These are phyloP conservation scores for Craseonycteris thonglongyai DNA, from an alignment of 2,113 vertebrate genomes.

Conservation along the genomic window DNA sequence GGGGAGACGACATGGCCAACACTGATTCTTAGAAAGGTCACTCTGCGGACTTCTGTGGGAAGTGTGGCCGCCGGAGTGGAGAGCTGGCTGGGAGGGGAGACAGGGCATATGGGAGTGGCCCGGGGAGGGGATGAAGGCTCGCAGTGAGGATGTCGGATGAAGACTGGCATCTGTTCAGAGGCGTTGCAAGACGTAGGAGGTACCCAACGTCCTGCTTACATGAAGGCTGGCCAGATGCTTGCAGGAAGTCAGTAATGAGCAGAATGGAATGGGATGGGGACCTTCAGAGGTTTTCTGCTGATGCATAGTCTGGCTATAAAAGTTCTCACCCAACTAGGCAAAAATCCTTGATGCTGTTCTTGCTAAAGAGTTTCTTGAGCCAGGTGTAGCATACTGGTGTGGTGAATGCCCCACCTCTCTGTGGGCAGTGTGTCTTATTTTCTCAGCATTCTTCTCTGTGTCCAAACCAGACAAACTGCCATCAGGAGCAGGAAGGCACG, in stretches of 20 bases:
- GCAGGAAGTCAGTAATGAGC: background rate
- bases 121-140: background rate
- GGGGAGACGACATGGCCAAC: background rate
- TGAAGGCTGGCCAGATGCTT: too few relatives aligned
- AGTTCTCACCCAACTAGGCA: background rate
- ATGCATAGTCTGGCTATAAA: background rate
- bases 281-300: background rate
- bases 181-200: background rate
- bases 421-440: background rate
- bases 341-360: background rate
- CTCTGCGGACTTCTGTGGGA: background rate
- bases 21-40: background rate
- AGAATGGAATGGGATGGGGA: fast-evolving
- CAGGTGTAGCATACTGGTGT: fast-evolving
- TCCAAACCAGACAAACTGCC: background rate
- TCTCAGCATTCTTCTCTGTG: background rate
- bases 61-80: background rate
- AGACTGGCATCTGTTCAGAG: background rate
- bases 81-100: background rate
- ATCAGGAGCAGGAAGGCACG: fast-evolving
- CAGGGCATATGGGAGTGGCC: too few relatives aligned
- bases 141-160: background rate
- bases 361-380: background rate
- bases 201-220: fast-evolving
- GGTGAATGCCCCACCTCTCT: background rate